Evolutionary conservation across 2,797 vertebrate species (phyloP).

Genomic region (Dallia pectoralis): DNA sequence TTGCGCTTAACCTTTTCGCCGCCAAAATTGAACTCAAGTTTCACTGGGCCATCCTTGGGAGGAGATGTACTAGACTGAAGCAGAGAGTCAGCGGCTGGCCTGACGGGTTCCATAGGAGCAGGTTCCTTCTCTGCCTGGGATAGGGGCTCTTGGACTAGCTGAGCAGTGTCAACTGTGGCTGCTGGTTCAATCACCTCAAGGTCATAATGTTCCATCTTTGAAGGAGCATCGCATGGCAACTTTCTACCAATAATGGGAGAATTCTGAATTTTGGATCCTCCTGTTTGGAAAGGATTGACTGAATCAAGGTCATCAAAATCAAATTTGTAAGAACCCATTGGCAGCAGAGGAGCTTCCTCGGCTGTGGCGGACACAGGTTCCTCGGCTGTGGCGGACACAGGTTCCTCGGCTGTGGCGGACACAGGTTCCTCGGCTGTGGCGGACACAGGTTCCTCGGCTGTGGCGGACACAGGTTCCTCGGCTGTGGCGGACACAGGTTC

Average conservation of each 20-base stretch:
- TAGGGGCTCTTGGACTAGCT: slow-evolving; percentile 3
- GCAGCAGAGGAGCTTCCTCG: slow-evolving; percentile 37
- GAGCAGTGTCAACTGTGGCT: neutral
- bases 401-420: too few relatives aligned
- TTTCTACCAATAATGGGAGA: slow-evolving; percentile 50
- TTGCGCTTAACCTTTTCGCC: slow-evolving; percentile 64
- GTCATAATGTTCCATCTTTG: slow-evolving; percentile 33
- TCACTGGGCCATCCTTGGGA: slow-evolving; percentile 57
- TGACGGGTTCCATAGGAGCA: neutral
- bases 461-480: too few relatives aligned
- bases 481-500: too few relatives aligned
- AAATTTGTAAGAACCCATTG: slow-evolving; percentile 56
- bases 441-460: too few relatives aligned
- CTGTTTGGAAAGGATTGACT: slow-evolving; percentile 66
- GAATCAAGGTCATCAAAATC: slow-evolving; percentile 63
- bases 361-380: too few relatives aligned
- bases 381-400: too few relatives aligned
- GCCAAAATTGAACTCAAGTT: slow-evolving; percentile 82
- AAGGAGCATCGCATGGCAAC: slow-evolving; percentile 1
- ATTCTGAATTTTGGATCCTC: slow-evolving; percentile 63
- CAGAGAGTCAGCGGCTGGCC: slow-evolving; percentile 21
- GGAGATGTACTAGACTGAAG: slow-evolving; percentile 6
- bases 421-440: too few relatives aligned
- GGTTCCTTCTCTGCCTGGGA: slow-evolving; percentile 28
- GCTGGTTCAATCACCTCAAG: slow-evolving; percentile 17